phyloP scores from a whole-genome alignment of 37 sponge, comb jelly and placozoan species.

The Bolinopsis microptera region DNA sequence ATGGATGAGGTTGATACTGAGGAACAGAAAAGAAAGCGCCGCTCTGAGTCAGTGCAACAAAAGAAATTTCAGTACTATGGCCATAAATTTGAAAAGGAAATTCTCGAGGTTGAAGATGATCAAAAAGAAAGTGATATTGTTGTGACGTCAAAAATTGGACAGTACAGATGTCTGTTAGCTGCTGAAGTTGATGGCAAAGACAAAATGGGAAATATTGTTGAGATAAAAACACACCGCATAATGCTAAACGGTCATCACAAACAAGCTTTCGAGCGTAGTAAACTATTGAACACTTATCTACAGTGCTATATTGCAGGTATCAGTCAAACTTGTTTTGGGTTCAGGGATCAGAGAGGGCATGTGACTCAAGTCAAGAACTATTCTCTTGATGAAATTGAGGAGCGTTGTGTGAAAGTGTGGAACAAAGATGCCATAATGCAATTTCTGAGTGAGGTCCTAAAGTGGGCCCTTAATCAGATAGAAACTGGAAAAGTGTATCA shows the following conservation, averaged over 20 bases:
- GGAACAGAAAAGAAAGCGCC: not conserved
- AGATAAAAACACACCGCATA: not conserved
- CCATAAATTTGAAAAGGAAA: conserved; percentile 5
- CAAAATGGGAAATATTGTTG: not conserved
- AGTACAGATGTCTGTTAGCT: conserved; percentile 13
- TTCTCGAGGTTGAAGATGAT: not conserved
- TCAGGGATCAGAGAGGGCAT: not conserved
- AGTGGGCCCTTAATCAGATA: not conserved
- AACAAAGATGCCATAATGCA: not conserved
- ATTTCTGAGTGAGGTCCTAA: not conserved
- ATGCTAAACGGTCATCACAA: not conserved
- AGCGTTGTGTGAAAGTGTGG: not conserved
- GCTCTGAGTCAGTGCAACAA: not conserved
- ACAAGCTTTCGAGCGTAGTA: not conserved
- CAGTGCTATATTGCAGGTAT: conserved; percentile 54
- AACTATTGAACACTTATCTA: conserved; percentile 50
- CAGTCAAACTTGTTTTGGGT: not conserved
- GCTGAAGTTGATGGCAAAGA: conserved; percentile 43
- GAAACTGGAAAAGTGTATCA: conserved; percentile 30
- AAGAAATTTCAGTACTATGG: conserved; percentile 21
- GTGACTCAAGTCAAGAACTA: not conserved
- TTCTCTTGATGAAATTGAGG: not conserved
- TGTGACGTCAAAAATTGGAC: conserved; percentile 17
- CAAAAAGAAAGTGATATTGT: conserved; percentile 2
- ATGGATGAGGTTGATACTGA: conserved; percentile 64